Conservation (phyloP, 2,888 invertebrate genomes). For the Caenorhabditis becei region DNA sequence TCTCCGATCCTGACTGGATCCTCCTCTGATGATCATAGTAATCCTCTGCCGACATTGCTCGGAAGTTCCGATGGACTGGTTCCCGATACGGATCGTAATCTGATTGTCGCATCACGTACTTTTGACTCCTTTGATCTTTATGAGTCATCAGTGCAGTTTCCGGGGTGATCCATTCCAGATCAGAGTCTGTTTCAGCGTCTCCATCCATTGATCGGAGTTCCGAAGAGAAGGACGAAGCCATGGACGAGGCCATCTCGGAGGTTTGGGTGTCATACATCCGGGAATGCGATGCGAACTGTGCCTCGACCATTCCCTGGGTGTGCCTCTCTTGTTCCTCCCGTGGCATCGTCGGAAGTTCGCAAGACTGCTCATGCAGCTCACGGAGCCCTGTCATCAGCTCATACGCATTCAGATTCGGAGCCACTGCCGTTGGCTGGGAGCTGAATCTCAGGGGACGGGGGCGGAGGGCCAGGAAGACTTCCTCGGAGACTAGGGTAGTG, state of each 20-base stretch:
- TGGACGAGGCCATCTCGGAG: slow-evolving; percentile 74
- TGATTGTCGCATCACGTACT: slow-evolving; percentile 50
- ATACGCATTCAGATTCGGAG: slow-evolving; percentile 63
- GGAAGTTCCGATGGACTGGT: slow-evolving; percentile 30
- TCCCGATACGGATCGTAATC: slow-evolving; percentile 70
- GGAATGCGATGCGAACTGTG: slow-evolving; percentile 48
- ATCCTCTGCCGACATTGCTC: slow-evolving; percentile 52
- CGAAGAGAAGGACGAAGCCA: slow-evolving; percentile 80
- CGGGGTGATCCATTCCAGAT: slow-evolving; percentile 79
- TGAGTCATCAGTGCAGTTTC: slow-evolving; percentile 67
- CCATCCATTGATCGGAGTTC: slow-evolving; percentile 79
- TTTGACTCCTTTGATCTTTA: slow-evolving; percentile 12
- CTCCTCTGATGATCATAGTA: slow-evolving; percentile 30
- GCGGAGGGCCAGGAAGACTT: slow-evolving; percentile 78
- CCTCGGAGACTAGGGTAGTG: slow-evolving; percentile 68
- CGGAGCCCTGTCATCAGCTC: slow-evolving; percentile 52
- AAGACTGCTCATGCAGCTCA: slow-evolving; percentile 32
- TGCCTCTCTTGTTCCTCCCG: slow-evolving; percentile 58
- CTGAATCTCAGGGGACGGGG: slow-evolving; percentile 77
- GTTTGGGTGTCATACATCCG: slow-evolving; percentile 61
- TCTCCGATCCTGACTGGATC: slow-evolving; percentile 44
- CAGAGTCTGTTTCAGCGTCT: slow-evolving; percentile 79
- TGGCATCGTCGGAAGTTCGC: slow-evolving; percentile 52
- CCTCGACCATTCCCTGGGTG: slow-evolving; percentile 56
- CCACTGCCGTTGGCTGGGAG: slow-evolving; percentile 59